A percentile compares a stretch with the other conserved stretches of the same genome.
Conservation (phyloP, 2,797 vertebrate genomes). For the Ficedula albicollis region DNA sequence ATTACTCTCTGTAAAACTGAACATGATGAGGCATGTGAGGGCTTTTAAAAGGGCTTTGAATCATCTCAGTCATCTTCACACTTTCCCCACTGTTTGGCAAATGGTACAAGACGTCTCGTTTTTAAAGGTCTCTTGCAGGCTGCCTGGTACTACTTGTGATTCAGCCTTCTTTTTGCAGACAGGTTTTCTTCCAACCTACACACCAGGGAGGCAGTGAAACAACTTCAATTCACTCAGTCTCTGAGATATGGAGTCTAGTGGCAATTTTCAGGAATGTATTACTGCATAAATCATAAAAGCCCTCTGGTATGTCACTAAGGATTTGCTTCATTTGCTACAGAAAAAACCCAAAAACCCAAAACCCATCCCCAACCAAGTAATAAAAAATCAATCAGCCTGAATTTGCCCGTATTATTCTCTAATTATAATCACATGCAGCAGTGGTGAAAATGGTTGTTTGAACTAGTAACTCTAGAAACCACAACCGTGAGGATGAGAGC, state of each 20-base stretch:
- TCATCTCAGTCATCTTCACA: constrained; percentile 54
- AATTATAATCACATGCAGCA: neutral
- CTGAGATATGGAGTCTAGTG: neutral
- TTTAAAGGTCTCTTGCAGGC: constrained; percentile 37
- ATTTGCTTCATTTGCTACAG: neutral
- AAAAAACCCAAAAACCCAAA: neutral
- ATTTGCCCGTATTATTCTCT: neutral
- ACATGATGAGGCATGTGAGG: constrained; percentile 32
- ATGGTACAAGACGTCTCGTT: constrained; percentile 32
- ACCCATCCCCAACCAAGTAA: neutral
- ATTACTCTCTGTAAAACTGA: constrained; percentile 23
- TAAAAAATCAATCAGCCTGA: neutral
- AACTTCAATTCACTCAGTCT: neutral
- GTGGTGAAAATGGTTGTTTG: neutral
- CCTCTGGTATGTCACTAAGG: neutral
- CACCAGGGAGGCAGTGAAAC: constrained; percentile 1
- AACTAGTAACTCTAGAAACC: neutral
- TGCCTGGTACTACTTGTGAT: constrained; percentile 33
- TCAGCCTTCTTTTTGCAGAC: constrained; percentile 26
- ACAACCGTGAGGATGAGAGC: neutral
- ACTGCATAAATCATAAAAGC: neutral
- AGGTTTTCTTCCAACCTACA: constrained; percentile 40
- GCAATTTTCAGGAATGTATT: neutral
- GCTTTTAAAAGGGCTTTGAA: constrained; percentile 53
- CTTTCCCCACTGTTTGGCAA: constrained; percentile 43